Evolutionary conservation across 2,888 invertebrate species (phyloP), one percentile per base, ranked within the genome.

Genomic region (Iphiclides podalirius): DNA sequence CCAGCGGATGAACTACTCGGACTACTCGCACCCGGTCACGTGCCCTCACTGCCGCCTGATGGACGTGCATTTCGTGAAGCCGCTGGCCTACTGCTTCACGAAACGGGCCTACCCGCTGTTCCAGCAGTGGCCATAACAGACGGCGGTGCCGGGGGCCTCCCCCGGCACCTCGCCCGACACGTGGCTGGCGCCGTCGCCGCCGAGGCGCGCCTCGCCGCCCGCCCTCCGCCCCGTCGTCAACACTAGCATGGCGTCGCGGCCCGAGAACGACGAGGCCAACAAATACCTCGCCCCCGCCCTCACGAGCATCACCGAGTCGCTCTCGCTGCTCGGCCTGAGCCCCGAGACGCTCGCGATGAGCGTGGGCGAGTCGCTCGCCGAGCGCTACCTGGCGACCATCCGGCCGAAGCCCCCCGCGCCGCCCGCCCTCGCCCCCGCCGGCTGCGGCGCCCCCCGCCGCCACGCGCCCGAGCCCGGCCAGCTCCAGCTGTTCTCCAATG

Each of bases 41-140:
- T 98, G 98, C 85, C 96, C 96, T 28, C 95, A 95, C 80, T 98
- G 98, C 90, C 93, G 94, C 67, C 92, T 93, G 45, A 91, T 94
- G 67, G 98, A 98, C 88, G 95, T 95, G 48, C 98, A 98, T 90
- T 98, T 98, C 90, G 96, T 98, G 64, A 97, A 97, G 90, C 95
- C 96, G 45, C 90, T 98, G 72, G 90, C 92, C 58, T 93, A 93
- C 82, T 95, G 95, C 90, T 96, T 94, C 91, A 92, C 94, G 69
- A 93, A 94, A 84, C 93, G 93, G 90, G 89, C 89, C 46, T 90
- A 89, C 72, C 91, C 91, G 83, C 89, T 93, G 61, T 90, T 89
- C 82, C 93, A 93, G 86, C 91, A 93, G 93, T 94, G 94, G 94
- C 95, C 95, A 94, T 96, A 95, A 95, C 95, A 93, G 91, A 89